phyloP scores from a whole-genome alignment of 2,888 invertebrate genomes.

The Mythimna lalbum region DNA sequence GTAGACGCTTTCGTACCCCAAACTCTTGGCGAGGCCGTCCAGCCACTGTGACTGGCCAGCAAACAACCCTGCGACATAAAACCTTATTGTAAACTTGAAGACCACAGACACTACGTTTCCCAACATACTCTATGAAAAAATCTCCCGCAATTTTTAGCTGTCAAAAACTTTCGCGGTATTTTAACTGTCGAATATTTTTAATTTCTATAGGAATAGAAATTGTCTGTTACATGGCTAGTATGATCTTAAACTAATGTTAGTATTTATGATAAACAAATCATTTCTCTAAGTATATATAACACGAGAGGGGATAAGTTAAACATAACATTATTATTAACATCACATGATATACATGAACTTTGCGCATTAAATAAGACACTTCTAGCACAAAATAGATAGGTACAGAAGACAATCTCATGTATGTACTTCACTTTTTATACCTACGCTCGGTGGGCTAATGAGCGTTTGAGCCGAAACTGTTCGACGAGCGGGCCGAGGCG shows the following conservation, averaged over 20 bases:
- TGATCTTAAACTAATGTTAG: slow-evolving; percentile 21
- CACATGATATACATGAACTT: slow-evolving; percentile 27
- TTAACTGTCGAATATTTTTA: slow-evolving; percentile 9
- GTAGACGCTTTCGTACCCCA: slow-evolving; percentile 92
- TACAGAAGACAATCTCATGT: too few species aligned
- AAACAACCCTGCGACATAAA: slow-evolving; percentile 85
- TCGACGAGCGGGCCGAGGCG: too few species aligned
- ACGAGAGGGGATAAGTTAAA: slow-evolving; percentile 30
- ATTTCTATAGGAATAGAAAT: background rate
- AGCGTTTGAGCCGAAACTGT: too few species aligned
- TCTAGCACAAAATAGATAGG: too few species aligned
- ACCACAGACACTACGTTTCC: slow-evolving; percentile 18
- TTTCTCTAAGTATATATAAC: background rate
- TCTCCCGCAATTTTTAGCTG: slow-evolving; percentile 13
- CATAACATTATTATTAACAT: slow-evolving; percentile 18
- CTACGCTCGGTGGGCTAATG: too few species aligned
- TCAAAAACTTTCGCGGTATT: slow-evolving; percentile 3
- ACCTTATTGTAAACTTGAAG: slow-evolving; percentile 30
- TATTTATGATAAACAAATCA: slow-evolving; percentile 4
- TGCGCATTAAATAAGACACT: slow-evolving; percentile 8
- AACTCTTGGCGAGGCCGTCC: slow-evolving; percentile 93
- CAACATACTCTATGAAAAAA: slow-evolving; percentile 39
- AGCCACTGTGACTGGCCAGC: slow-evolving; percentile 91
- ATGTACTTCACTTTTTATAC: too few species aligned
- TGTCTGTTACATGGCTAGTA: slow-evolving; percentile 6